Evolutionary conservation across 1,140 invertebrate species (phyloP), one percentile per base, ranked within the genome.

Genomic region (Pollicipes pollicipes): DNA sequence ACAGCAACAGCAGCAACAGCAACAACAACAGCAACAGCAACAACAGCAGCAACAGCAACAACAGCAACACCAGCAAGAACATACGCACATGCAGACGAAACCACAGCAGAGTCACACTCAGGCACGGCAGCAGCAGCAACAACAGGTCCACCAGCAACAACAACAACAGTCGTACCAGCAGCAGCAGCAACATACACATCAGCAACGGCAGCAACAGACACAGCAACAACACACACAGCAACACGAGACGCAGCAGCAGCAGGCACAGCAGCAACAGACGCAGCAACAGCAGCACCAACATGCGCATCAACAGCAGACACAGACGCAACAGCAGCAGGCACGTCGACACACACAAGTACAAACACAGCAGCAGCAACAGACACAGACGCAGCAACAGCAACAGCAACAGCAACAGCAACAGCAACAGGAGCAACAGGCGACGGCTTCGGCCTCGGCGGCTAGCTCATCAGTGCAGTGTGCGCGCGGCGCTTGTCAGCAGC

Each of bases 11-110:
- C 69, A 76, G 72, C 75, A 72, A 71, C 77, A 74, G 74, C 75
- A 68, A 68, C 73, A 30, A 71, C 78, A 72, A 37, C 79, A 76
- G 30, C 76, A 75, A 67, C 76, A 68, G 74, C 77, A 76, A 73
- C 72, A n/a, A 77, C 78, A 63, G 76, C 78, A 70, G 78, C 76
- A 76, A 73, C 75, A 72, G 71, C 74, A 78, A 64, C 71, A 77
- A 35, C 76, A 79, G 69, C 76, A 74, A 30, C 78, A 75, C 66
- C 76, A 77, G 45, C 80, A 80, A 45, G 78, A 78, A 69, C 74
- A 77, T 69, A 72, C 74, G 4, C 74, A 74, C 8, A 71, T 70
- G 71, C 73, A 64, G 68, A 70, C 67, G 27, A 72, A 72, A 37
- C 75, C 68, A 31, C 76, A 70, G 68, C 72, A 70, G n/a, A n/a